phyloP scores from a whole-genome alignment of 2,797 vertebrate genomes.

The Amblyraja radiata region DNA sequence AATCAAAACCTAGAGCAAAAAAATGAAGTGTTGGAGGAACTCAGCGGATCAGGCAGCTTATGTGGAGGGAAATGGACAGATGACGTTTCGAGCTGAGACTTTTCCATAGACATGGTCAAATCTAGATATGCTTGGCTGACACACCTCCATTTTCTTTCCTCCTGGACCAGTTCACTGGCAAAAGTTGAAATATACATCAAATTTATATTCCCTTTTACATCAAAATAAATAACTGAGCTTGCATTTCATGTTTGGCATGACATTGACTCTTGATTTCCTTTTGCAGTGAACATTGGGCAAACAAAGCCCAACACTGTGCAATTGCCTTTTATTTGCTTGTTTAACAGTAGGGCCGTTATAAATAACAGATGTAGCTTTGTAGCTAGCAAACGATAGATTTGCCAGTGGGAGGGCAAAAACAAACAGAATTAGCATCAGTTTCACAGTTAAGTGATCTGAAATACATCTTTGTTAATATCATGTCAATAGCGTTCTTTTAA shows the following conservation, averaged over 20 bases:
- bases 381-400: not conserved
- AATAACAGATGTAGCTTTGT: conserved; percentile 11
- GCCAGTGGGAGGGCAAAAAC: not conserved
- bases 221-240: not conserved
- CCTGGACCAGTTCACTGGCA: not conserved
- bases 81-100: no score
- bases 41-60: no score
- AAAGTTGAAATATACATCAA: not conserved
- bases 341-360: not conserved
- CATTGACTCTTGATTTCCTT: not conserved
- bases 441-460: not conserved
- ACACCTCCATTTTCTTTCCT: not conserved
- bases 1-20: not conserved
- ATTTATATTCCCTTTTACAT: not conserved
- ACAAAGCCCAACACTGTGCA: not conserved
- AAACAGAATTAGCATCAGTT: not conserved
- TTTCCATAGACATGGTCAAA: not conserved
- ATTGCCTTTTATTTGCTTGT: conserved; percentile 1
- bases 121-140: not conserved
- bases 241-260: not conserved
- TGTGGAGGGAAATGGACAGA: no score
- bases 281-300: not conserved
- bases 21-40: no score
- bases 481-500: not conserved
- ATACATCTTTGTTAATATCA: conserved; percentile 8